A percentile compares a stretch with the other conserved stretches of the same genome.
Evolutionary conservation across 2,113 vertebrate species (phyloP).

Genomic region (Cyprinus carpio): DNA sequence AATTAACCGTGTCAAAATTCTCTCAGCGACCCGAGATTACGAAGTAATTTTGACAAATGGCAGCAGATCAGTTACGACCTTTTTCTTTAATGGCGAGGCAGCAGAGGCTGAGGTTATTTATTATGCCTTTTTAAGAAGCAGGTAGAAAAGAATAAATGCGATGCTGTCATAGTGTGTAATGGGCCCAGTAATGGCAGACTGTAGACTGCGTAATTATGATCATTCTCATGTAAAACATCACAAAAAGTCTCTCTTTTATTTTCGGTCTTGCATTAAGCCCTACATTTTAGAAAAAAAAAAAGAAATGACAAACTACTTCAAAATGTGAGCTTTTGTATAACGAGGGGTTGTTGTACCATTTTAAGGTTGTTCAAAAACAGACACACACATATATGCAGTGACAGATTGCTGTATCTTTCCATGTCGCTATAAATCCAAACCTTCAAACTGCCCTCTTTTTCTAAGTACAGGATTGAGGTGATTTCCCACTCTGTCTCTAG

Average conservation of each 20-base stretch:
- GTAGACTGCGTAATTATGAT: constrained; percentile 72
- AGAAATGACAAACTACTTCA: background rate
- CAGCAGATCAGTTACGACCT: constrained; percentile 71
- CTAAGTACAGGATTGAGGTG: background rate
- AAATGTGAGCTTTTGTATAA: constrained; percentile 12
- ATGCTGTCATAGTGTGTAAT: constrained; percentile 78
- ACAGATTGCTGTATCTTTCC: too few species aligned
- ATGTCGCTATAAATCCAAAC: constrained; percentile 5
- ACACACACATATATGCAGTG: background rate
- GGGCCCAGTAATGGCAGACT: constrained; percentile 78
- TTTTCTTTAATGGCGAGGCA: constrained; percentile 63
- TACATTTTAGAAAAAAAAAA: background rate
- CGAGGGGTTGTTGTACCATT: background rate
- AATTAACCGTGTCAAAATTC: constrained; percentile 77
- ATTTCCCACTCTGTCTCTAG: constrained; percentile 16
- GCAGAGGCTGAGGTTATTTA: constrained; percentile 72
- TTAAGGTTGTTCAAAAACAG: constrained; percentile 7
- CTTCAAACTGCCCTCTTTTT: background rate
- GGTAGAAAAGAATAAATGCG: constrained; percentile 78
- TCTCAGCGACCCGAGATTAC: constrained; percentile 69
- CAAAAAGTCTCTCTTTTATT: constrained; percentile 43
- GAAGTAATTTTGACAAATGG: constrained; percentile 81
- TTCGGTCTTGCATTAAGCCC: background rate
- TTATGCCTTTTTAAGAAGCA: constrained; percentile 76
- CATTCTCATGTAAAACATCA: constrained; percentile 61